These are phyloP conservation scores for human DNA, from an alignment of 2,113 vertebrate genomes.

Conservation along the genomic window GRCh38 chr7:114409001-114409500, in stretches of 20 bases:
- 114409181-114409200: background rate
- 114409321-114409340: background rate
- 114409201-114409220: conserved; percentile 10
- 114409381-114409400: background rate
- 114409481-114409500: background rate
- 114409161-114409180: background rate
- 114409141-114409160: background rate
- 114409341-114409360: background rate
- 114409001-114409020: background rate
- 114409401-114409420: background rate
- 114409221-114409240: background rate
- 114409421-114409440: background rate
- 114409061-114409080: background rate
- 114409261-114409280: background rate
- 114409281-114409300: background rate
- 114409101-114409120: background rate
- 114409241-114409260: background rate
- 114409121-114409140: background rate
- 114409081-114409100: background rate
- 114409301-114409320: background rate
- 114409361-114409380: background rate
- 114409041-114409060: background rate
- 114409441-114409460: background rate
- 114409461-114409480: background rate
- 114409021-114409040: background rate